Conservation (phyloP, 1,140 invertebrate species). For the Eufriesea mexicana region DNA sequence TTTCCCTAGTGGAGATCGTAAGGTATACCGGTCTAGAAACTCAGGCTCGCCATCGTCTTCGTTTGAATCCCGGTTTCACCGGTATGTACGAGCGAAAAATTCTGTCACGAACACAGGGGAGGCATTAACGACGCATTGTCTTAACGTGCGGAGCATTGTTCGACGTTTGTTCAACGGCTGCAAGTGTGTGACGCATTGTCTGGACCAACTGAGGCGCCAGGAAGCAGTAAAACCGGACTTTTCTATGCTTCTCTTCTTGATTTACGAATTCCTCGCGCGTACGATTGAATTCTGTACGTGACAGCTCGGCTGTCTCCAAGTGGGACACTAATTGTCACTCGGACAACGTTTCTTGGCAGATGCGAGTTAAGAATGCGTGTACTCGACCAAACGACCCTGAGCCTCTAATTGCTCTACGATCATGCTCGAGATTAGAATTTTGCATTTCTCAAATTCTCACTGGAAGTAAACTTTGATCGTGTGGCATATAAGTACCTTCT, state of each 20-base stretch:
- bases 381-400: too few species aligned
- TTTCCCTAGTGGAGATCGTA: background rate
- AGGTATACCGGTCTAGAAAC: slow-evolving; percentile 11
- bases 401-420: too few species aligned
- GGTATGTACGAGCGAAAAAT: slow-evolving; percentile 36
- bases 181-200: slow-evolving; percentile 53
- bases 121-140: slow-evolving; percentile 65
- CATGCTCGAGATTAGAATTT: too few species aligned
- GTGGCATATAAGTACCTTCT: too few species aligned
- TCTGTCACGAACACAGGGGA: slow-evolving; percentile 29
- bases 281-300: background rate
- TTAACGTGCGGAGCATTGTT: slow-evolving; percentile 60
- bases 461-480: too few species aligned
- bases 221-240: slow-evolving; percentile 40
- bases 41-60: slow-evolving; percentile 6
- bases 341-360: background rate
- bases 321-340: background rate
- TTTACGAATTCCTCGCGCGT: slow-evolving; percentile 16
- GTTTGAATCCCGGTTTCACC: slow-evolving; percentile 33
- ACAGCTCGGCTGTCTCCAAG: background rate
- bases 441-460: too few species aligned
- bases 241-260: slow-evolving; percentile 19
- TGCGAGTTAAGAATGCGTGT: background rate
- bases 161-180: slow-evolving; percentile 50
- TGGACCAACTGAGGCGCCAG: slow-evolving; percentile 30